Base-by-base conservation (phyloP, 2,797 vertebrate genomes). In the Sebastes alutus region DNA sequence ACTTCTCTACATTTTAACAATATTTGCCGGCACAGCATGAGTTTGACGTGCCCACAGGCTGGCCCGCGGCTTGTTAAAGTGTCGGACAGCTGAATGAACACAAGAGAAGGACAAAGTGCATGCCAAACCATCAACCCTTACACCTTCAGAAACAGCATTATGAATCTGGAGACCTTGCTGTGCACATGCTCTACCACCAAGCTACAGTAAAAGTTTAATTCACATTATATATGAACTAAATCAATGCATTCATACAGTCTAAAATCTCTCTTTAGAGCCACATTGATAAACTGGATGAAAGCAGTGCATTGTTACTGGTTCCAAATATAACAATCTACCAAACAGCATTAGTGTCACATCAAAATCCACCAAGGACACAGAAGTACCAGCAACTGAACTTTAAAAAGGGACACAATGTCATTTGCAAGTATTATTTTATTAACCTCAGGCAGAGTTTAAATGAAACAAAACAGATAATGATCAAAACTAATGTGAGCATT, bases 401-500 rank as follows among this genome's bases (percentile, higher is more conserved):
- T 3, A 52, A 22, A 42, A 22, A 13, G 10, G 6, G 23, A 69
- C 10, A 63, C 10, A 63, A 1, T 27, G 20, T 49, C 20, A 62
- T 75, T 66, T 42, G 6, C 13, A 38, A 78, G 23, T 33, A 69
- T 79, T 35, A 68, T 20, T 58, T 32, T 18, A 63, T 60, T 55
- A 77, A 72, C 76, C 60, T 72, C 7, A 10, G 69, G 76, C 66
- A 22, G 18, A 27, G 38, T 64, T 35, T 35, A 29, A 32, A 76
- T 72, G 16, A 25, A 42, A 13, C 59, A 23, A 61, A 68, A 25
- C 71, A 67, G 62, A 80, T 65, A 56, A 74, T 46, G 42, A 46
- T 56, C 25, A 27, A 68, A 80, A 71, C 30, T 33, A 33, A 63
- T 77, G 63, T 5, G 6, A 60, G 35, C 10, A 4, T 73, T 72